Conservation (phyloP, 2,797 vertebrate species). For the Loris lydekkerianus region DNA sequence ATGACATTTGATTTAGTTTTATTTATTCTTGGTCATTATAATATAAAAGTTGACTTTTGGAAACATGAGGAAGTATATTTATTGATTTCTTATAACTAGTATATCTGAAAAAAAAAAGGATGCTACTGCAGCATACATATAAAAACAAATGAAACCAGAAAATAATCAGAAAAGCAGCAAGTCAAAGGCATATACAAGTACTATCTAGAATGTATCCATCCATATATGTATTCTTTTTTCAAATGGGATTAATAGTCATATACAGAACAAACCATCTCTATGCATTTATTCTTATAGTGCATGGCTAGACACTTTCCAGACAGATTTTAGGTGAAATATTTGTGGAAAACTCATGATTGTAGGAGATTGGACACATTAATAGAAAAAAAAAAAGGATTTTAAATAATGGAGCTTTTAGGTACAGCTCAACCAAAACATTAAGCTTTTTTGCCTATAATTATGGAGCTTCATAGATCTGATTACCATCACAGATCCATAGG, state of each 20-base stretch:
- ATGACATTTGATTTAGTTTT: conserved; percentile 43
- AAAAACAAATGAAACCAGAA: background rate
- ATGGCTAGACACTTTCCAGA: no score
- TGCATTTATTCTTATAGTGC: no score
- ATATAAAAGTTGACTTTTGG: conserved; percentile 47
- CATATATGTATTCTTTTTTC: no score
- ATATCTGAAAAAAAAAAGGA: background rate
- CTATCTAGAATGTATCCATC: no score
- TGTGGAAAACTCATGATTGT: background rate
- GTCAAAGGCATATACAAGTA: background rate
- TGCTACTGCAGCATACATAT: background rate
- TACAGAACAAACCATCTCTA: no score
- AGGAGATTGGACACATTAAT: background rate
- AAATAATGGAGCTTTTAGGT: background rate
- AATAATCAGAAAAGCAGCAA: conserved; percentile 21
- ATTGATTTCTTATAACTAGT: conserved; percentile 28
- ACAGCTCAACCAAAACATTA: background rate
- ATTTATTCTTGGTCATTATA: conserved; percentile 21
- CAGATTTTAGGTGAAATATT: background rate
- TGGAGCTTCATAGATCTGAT: background rate
- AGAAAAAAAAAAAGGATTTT: background rate
- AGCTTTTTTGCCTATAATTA: conserved; percentile 15
- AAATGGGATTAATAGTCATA: no score
- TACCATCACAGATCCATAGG: conserved; percentile 34
- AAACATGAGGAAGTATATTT: background rate